A percentile compares a stretch with the other conserved stretches of the same genome.
Evolutionary conservation across 2,888 invertebrate species (phyloP).

Genomic region (Xylota segnis): DNA sequence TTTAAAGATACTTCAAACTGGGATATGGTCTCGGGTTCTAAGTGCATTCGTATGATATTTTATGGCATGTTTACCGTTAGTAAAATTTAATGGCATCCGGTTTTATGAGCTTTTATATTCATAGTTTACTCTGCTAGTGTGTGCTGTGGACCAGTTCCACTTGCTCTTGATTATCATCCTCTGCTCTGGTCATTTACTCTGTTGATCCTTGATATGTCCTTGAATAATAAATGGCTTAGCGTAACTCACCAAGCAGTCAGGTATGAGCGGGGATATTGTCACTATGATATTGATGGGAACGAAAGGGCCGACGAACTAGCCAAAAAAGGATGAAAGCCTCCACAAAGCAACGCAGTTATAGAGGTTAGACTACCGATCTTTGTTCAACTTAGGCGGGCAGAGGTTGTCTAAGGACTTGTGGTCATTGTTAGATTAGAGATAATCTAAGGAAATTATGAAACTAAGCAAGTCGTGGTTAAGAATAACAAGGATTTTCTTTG

Average conservation of each 20-base stretch:
- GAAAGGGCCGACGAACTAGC: no score
- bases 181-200: neutral
- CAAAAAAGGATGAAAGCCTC: no score
- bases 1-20: neutral
- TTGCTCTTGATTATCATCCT: neutral
- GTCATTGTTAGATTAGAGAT: no score
- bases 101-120: slow-evolving; percentile 11
- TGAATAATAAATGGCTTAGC: neutral
- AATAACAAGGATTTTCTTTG: no score
- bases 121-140: neutral
- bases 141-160: neutral
- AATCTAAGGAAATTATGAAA: no score
- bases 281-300: no score
- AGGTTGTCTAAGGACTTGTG: no score
- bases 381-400: no score
- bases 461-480: no score
- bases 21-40: neutral
- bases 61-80: slow-evolving; percentile 6
- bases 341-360: no score
- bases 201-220: neutral
- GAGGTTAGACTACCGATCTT: no score
- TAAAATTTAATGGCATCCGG: slow-evolving; percentile 10
- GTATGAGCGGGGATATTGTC: neutral
- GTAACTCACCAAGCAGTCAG: neutral
- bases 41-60: neutral